Base-by-base conservation (phyloP, 2,113 vertebrate species). In the Nannospalax galili region DNA sequence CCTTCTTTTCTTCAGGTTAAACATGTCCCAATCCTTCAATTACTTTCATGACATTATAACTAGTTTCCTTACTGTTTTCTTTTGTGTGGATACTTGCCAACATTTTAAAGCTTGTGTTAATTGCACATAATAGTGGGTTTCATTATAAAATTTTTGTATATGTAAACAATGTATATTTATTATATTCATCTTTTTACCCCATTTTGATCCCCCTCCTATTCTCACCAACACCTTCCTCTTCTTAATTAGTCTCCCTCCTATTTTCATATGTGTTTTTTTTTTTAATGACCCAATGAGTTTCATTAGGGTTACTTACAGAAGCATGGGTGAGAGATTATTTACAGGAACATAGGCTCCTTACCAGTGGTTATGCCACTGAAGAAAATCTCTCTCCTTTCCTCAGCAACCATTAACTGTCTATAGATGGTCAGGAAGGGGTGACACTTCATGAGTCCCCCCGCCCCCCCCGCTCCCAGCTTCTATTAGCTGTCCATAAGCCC, bases 1-100 rank as follows among this genome's bases (percentile, higher is more conserved):
- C 42, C 40, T 95, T 69, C 28, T 90, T 96, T 96, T 88, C 35
- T 72, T 93, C 30, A 73, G 64, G 58, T 42, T 92, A 93, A 88
- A 90, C 48, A 77, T 48, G 56, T 69, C n/a, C 56, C 67, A 80
- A 20, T 90, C 28, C 56, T 87, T 95, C 75, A 93, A 37, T 93
- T 92, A 88, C 45, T 91, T 94, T 92, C 70, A 58, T 72, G 73
- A 64, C 56, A 82, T 35, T n/a, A 74, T 74, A 16, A 79, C 86
- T 90, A 10, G 1, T 77, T 92, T 52, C 45, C 72, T 92, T 24
- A 45, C 35, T 40, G 28, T 88, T 88, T 45, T 67, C 62, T 96
- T 24, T 73, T 30, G 32, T 40, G 22, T 74, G n/a, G 24, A 64
- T 84, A 78, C 80, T 35, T 92, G 48, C 91, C 60, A 96, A 74